Evolutionary conservation across 1,140 invertebrate genomes (phyloP), one percentile per base, ranked within the genome.

Genomic region (Agrypnia vestita): DNA sequence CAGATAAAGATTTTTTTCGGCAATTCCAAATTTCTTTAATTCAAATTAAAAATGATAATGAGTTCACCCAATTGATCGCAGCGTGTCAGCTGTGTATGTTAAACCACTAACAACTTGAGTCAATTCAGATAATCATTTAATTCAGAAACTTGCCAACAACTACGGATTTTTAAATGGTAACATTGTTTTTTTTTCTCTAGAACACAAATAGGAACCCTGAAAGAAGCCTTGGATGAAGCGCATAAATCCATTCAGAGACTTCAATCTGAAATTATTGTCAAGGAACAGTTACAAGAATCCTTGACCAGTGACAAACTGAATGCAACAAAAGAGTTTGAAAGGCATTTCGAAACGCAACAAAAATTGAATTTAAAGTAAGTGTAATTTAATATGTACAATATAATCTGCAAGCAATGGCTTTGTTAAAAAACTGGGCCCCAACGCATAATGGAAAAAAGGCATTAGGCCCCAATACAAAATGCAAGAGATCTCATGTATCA

Each of bases 311-410:
- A 83, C 10, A 83, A 79, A 64, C 43, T 79, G 4, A 25, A 55
- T 10, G 76, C 62, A 1, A 86, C 86, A 4, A 85, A 84, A 77
- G 86, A 89, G 77, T 85, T 90, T 72, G 87, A 85, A 71, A 84
- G 85, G 69, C 87, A 89, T 75, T 88, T 90, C 47, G 86, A 88
- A 84, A 84, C 82, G 76, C 87, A 90, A 84, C 86, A 88, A 78
- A 87, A 87, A 84, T 77, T 90, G 51, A 89, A 85, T 76, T 85
- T 84, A 78, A 89, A 82, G 89, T 89, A 84, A 77, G 59, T 56
- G 17, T 47, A 62, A 47, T 44, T 67, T 47, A 51, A 64, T 25
- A 64, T 43, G 25, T 10, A 4, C 67, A 71, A 47, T 49, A 72
- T 12, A 3, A 49, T n/a, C n/a, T n/a, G n/a, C n/a, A n/a, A n/a